Base-by-base conservation (phyloP, 2,888 invertebrate genomes). In the Cheilosia grossa region DNA sequence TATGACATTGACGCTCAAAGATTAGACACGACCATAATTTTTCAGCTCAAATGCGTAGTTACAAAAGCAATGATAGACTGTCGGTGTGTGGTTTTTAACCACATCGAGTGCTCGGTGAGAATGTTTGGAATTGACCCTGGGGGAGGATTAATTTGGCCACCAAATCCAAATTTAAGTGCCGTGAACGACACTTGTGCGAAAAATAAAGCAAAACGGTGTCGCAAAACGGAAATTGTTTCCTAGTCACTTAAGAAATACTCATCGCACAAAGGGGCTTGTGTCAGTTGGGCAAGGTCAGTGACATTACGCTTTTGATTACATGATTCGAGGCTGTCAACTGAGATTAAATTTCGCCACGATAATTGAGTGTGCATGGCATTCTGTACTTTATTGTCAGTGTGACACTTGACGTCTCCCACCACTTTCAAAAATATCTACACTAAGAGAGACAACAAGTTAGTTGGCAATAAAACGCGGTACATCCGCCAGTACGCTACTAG, bases 81-180 rank as follows among this genome's bases (percentile, higher is more conserved):
- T 56, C 58, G 70, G 13, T 24, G 15, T 13, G 51, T 13, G 9
- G 13, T 13, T 19, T n/a, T 17, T 37, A 37, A 10, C n/a, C 7
- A 13, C 49, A 21, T 51, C 10, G 24, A 51, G 13, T 5, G 17
- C 6, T 27, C 15, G 5, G 27, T 27, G 67, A 9, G 53, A 67
- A 42, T 37, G 13, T 49, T 7, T 19, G 70, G 19, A 59, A 70
- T 51, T 70, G 70, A 49, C 58, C 49, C 49, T 54, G 54, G n/a
- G 30, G 54, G 54, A 17, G 27, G 15, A 67, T 67, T 54, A 40
- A 67, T 53, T 54, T 27, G 54, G 42, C 67, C 54, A 27, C 54
- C 53, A 54, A 67, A 37, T 37, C 10, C 13, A 13, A 67, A 44
- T 67, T 15, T 4, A 47, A 63, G 9, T 61, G 54, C 5, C 54